Base-by-base conservation (phyloP, 2,888 invertebrate genomes). In the Drosophila robusta region DNA sequence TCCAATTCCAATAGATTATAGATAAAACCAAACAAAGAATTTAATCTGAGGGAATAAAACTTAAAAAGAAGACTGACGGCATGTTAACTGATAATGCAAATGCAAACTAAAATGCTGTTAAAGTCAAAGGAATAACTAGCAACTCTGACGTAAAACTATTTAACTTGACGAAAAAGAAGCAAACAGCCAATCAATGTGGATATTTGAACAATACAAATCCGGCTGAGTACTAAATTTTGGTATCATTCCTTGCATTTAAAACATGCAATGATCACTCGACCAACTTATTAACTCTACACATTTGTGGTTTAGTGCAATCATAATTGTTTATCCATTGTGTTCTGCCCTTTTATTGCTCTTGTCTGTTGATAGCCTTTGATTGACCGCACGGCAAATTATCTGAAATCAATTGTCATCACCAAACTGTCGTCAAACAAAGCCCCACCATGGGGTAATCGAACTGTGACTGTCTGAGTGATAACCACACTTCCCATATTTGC, bases 1-100 rank as follows among this genome's bases (percentile, higher is more conserved):
- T 70, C 68, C 82, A 86, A 86, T 82, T 86, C 60, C 42, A 69
- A 81, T 75, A 71, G 76, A 83, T 71, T 75, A 82, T 64, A 63
- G 72, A 67, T 86, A 64, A 39, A 65, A 14, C 24, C 29, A 14
- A 42, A 69, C 3, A 34, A 8, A 14, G n/a, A 46, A 57, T 51
- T 70, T 18, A 47, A 44, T 47, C 3, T 22, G 8, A 11, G n/a
- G 32, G 12, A 38, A 49, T 22, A 49, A 39, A 36, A 29, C 22
- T 11, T 7, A 46, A 11, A 11, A 39, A 29, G 18, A 7, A 50
- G 7, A 24, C 50, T 67, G 12, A 45, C 32, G 39, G 49, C 18
- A 55, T 16, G 14, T 42, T 52, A 16, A 46, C 11, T 26, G 54
- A 41, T 36, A 12, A 47, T 41, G 6, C 34, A 1, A 39, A 24